phyloP scores from a whole-genome alignment of 2,888 invertebrate species.

The Yponomeuta sedellus region DNA sequence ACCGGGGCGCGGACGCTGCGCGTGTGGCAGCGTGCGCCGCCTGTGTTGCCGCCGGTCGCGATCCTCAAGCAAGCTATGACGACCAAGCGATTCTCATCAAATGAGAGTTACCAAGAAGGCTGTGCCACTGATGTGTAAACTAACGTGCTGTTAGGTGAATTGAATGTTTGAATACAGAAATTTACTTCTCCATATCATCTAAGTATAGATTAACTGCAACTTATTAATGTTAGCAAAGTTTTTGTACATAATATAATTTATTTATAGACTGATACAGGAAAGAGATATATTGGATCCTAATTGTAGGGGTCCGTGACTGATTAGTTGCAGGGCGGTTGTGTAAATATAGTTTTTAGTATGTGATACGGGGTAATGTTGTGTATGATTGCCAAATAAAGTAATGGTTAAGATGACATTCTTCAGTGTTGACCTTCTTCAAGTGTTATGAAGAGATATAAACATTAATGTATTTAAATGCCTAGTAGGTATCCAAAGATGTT shows the following conservation, averaged over 20 bases:
- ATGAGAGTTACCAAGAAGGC: constrained; percentile 95
- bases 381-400: constrained; percentile 70
- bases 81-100: constrained; percentile 89
- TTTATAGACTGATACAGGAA: constrained; percentile 64
- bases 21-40: constrained; percentile 92
- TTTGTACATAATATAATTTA: constrained; percentile 73
- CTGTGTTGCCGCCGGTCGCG: constrained; percentile 89
- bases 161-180: constrained; percentile 32
- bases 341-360: constrained; percentile 59
- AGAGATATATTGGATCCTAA: constrained; percentile 64
- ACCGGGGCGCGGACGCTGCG: constrained; percentile 84
- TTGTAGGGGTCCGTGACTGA: constrained; percentile 69
- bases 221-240: constrained; percentile 42
- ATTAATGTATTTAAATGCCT: constrained; percentile 13
- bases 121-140: constrained; percentile 92
- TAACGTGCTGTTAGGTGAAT: constrained; percentile 18
- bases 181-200: constrained; percentile 42
- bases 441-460: constrained; percentile 4
- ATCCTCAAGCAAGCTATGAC: constrained; percentile 89
- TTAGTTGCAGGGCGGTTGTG: constrained; percentile 61
- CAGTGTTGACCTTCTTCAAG: constrained; percentile 17
- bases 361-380: constrained; percentile 67
- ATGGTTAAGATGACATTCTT: constrained; percentile 25
- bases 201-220: constrained; percentile 34
- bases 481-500: constrained; percentile 32